A percentile compares a stretch with the other conserved stretches of the same genome.
These are phyloP conservation scores for Gymnorhina tibicen DNA, from an alignment of 2,113 vertebrate genomes.

Conservation along the genomic window DNA sequence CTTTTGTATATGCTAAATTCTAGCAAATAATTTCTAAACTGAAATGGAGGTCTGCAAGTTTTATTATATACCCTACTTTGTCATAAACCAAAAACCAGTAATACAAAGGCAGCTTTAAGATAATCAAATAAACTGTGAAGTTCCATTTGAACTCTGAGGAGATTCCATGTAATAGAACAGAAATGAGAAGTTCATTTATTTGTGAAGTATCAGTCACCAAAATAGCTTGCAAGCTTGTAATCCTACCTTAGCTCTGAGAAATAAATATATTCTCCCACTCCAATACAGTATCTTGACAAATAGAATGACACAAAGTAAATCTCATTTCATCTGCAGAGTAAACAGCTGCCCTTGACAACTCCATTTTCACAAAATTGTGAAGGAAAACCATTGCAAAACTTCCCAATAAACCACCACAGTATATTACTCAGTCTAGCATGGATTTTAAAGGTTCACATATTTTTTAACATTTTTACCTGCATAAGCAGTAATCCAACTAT, in stretches of 20 bases:
- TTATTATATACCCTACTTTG: neutral
- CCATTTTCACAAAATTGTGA: neutral
- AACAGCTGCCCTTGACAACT: neutral
- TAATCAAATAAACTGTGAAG: neutral
- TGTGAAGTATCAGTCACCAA: neutral
- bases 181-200: neutral
- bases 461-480: slow-evolving; percentile 82
- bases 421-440: neutral
- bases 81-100: neutral
- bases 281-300: neutral
- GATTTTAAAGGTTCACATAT: neutral
- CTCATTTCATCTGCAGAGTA: neutral
- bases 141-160: neutral
- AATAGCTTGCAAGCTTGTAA: neutral
- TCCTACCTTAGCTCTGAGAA: neutral
- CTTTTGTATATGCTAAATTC: neutral
- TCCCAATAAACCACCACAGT: neutral
- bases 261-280: neutral
- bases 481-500: slow-evolving; percentile 97
- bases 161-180: neutral
- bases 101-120: neutral
- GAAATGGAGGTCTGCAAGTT: neutral
- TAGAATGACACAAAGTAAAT: neutral
- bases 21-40: neutral
- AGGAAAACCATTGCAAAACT: neutral